Evolutionary conservation across 2,797 vertebrate genomes (phyloP).

Genomic region (Lutjanus campechanus): DNA sequence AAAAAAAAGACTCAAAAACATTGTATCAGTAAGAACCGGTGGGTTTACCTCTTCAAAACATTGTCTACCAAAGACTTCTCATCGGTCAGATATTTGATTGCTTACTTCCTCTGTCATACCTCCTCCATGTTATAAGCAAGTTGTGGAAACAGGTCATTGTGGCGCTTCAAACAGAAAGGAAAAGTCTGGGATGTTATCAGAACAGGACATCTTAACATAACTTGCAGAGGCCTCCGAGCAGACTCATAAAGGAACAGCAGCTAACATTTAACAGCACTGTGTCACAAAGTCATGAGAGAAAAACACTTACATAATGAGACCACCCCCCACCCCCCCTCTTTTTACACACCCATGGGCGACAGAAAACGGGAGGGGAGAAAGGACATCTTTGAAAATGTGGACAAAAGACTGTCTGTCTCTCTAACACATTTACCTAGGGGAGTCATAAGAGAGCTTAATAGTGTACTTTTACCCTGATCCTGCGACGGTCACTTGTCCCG

Average conservation of each 20-base stretch:
- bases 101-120: conserved; percentile 31
- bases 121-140: background rate
- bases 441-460: conserved; percentile 44
- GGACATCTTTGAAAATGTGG: conserved; percentile 49
- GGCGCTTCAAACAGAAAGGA: conserved; percentile 46
- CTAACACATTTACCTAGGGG: conserved; percentile 57
- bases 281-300: conserved; percentile 44
- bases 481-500: conserved; percentile 2
- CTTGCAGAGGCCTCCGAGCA: background rate
- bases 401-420: conserved; percentile 71
- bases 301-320: conserved; percentile 62
- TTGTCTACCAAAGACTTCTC: background rate
- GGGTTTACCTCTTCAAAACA: conserved; percentile 14
- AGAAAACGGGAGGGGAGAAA: conserved; percentile 47
- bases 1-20: background rate
- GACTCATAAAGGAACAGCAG: conserved; percentile 46
- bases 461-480: conserved; percentile 25
- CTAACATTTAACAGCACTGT: conserved; percentile 46
- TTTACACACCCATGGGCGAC: conserved; percentile 37
- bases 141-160: conserved; percentile 46
- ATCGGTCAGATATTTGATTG: conserved; percentile 18
- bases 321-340: background rate
- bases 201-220: conserved; percentile 44
- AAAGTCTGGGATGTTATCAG: conserved; percentile 59
- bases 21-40: background rate